Evolutionary conservation across 2,113 vertebrate species (phyloP).

Genomic region (Arvicanthis niloticus): DNA sequence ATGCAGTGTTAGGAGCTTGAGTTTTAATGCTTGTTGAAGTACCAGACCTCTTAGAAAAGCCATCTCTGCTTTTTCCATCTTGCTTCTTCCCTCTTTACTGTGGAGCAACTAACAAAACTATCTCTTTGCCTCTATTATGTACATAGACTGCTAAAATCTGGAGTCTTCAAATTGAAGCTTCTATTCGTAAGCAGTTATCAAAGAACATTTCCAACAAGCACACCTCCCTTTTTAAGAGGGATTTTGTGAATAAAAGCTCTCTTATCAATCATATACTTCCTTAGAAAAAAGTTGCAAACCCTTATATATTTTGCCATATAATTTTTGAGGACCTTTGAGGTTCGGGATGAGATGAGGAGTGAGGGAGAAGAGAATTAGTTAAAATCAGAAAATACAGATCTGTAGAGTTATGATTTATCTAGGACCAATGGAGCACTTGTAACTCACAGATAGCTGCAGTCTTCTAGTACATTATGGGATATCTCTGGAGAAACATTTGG

Average conservation of each 20-base stretch:
- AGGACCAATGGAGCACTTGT: neutral
- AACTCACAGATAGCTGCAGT: neutral
- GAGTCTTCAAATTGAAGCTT: neutral
- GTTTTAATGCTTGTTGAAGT: conserved; percentile 30
- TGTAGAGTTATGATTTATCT: neutral
- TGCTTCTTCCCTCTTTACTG: neutral
- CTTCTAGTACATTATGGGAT: neutral
- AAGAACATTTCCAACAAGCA: conserved; percentile 21
- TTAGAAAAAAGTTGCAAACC: neutral
- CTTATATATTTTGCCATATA: neutral
- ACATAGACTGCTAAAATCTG: neutral
- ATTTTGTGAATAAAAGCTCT: neutral
- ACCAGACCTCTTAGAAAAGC: neutral
- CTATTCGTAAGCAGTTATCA: neutral
- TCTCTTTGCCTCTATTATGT: neutral
- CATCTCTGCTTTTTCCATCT: neutral
- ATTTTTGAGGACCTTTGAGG: neutral
- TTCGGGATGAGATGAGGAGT: neutral
- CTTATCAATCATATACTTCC: neutral
- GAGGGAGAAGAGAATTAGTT: neutral
- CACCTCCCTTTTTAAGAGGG: neutral
- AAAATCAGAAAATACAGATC: neutral
- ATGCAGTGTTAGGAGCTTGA: too few relatives aligned
- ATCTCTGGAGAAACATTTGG: neutral
- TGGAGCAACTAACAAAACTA: neutral